Evolutionary conservation across 2,113 vertebrate species (phyloP).

Genomic region (Genyomyrus donnyi): DNA sequence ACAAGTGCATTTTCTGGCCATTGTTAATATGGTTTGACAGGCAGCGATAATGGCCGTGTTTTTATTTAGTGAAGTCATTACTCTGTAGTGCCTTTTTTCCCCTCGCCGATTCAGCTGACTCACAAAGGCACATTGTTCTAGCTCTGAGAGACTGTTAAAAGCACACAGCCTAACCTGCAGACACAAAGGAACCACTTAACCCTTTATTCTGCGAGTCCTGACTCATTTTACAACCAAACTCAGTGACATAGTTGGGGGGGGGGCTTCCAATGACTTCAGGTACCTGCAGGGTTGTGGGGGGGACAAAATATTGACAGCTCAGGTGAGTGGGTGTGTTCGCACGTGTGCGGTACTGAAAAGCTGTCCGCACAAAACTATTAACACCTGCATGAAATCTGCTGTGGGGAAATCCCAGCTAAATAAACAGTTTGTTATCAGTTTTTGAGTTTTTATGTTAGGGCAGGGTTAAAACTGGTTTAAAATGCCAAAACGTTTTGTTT

Average conservation of each 20-base stretch:
- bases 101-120: conserved; percentile 48
- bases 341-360: neutral
- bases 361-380: neutral
- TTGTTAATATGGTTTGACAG: conserved; percentile 10
- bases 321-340: conserved; percentile 17
- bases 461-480: neutral
- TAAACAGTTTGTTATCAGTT: neutral
- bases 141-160: conserved; percentile 51
- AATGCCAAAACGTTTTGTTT: neutral
- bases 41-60: neutral
- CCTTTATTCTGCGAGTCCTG: conserved; percentile 43
- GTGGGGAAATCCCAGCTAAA: neutral
- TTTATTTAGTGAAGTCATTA: conserved; percentile 10
- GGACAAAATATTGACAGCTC: conserved; percentile 33
- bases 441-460: neutral
- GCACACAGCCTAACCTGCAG: conserved; percentile 54
- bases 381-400: neutral
- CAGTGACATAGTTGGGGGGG: conserved; percentile 31
- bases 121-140: conserved; percentile 47
- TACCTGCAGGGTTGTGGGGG: conserved; percentile 30
- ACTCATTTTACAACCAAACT: conserved; percentile 56
- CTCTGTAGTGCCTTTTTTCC: neutral
- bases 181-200: conserved; percentile 57
- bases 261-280: conserved; percentile 35
- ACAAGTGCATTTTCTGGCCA: conserved; percentile 2